Evolutionary conservation across 2,113 vertebrate species (phyloP), one percentile per base, ranked within the genome.

Genomic region (Sylvia atricapilla): DNA sequence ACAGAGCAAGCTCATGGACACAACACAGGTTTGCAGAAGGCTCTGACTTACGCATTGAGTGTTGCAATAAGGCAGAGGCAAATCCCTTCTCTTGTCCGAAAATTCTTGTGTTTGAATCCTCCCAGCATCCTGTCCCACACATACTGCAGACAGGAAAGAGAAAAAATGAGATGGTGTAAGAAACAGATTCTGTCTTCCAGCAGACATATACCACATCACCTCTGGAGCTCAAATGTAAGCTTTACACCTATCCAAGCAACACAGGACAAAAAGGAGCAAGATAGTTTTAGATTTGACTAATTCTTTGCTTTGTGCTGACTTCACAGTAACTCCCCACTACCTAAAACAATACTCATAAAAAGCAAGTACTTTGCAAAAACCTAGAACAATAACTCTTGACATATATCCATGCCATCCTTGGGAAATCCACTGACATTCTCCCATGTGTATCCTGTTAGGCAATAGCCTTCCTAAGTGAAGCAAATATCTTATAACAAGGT

Each of bases 61-160:
- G 99, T 99, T 96, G 99, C 98, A 70, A 99, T 98, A 96, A 99
- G 99, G 97, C 99, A 99, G 97, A 99, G 98, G 97, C 99, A 99
- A 95, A 99, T 99, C 95, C 99, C 99, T 98, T 99, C 99, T 96
- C 99, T 98, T 31, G 99, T 99, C 84, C 99, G 98, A 97, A 99
- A 99, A 97, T 99, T 99, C 98, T 99, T 99, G 95, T 99, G 99
- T 97, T 99, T 99, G 98, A 99, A 99, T 92, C 99, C 99, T 96
- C 98, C 99, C 27, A 99, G 98, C 98, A 99, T 99, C 76, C 99
- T 97, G 96, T 99, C 99, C 99, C 99, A 99, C 14, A 99, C 98
- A 0, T 99, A 99, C 99, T 99, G 95, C 11, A 46, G 30, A 97
- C 33, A 96, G 52, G 96, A 44, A 77, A 87, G 7, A 56, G 4